phyloP scores from a whole-genome alignment of 2,797 vertebrate genomes.

The Dryobates pubescens region DNA sequence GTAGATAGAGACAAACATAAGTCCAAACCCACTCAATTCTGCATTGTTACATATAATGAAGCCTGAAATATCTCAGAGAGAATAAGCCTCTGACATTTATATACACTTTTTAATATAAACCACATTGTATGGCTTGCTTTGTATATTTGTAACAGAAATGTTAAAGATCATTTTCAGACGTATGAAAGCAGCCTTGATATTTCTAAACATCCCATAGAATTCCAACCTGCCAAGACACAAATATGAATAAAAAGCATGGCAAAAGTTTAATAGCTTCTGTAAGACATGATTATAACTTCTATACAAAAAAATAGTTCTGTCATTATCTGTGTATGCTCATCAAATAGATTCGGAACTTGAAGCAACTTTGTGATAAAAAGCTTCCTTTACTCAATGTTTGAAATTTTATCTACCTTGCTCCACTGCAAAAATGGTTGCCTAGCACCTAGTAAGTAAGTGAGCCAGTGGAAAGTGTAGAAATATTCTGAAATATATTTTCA shows the following conservation, averaged over 20 bases:
- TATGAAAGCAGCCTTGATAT: background rate
- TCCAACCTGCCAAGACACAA: background rate
- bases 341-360: background rate
- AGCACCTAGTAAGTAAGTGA: background rate
- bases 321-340: background rate
- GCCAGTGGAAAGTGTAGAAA: background rate
- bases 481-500: background rate
- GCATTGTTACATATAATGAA: background rate
- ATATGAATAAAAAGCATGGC: background rate
- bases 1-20: background rate
- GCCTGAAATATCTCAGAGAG: background rate
- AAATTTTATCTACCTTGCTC: background rate
- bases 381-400: background rate
- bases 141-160: background rate
- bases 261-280: background rate
- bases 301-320: background rate
- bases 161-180: background rate
- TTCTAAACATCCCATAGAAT: background rate
- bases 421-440: background rate
- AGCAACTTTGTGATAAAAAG: background rate
- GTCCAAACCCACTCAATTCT: background rate
- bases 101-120: background rate
- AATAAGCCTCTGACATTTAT: background rate
- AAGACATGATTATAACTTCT: background rate
- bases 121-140: background rate